A percentile compares a stretch with the other conserved stretches of the same genome.
phyloP scores from a whole-genome alignment of 2,888 invertebrate genomes.

The Clistopyga incitator region DNA sequence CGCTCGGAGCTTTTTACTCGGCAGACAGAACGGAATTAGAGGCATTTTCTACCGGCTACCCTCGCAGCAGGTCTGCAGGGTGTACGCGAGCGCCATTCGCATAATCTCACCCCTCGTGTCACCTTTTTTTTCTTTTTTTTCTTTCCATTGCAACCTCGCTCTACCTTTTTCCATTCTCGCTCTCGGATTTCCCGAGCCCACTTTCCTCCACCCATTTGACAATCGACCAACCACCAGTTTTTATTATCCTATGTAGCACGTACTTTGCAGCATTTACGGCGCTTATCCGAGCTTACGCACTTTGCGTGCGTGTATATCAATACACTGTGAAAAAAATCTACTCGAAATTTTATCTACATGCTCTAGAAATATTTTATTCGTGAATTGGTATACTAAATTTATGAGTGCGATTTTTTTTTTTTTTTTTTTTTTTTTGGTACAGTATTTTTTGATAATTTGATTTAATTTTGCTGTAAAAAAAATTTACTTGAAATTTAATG shows the following conservation, averaged over 20 bases:
- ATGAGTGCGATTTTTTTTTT: too few species aligned
- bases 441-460: too few species aligned
- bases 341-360: too few species aligned
- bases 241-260: slow-evolving; percentile 14
- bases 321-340: too few species aligned
- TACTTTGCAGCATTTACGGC: slow-evolving; percentile 35
- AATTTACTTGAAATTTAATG: too few species aligned
- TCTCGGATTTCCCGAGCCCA: slow-evolving; percentile 30
- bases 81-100: slow-evolving; percentile 5
- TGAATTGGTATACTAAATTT: too few species aligned
- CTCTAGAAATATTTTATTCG: too few species aligned
- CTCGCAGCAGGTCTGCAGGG: slow-evolving; percentile 49
- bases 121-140: slow-evolving; percentile 23
- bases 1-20: slow-evolving; percentile 8
- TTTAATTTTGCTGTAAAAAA: too few species aligned
- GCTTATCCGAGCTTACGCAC: slow-evolving; percentile 64
- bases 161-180: slow-evolving; percentile 33
- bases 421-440: too few species aligned
- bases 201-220: slow-evolving; percentile 37
- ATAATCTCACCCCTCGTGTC: slow-evolving; percentile 30
- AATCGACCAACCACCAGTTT: slow-evolving; percentile 28
- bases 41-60: slow-evolving; percentile 21
- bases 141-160: slow-evolving; percentile 37
- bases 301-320: slow-evolving; percentile 48
- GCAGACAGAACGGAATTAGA: slow-evolving; percentile 54